Evolutionary conservation across 2,797 vertebrate genomes (phyloP).

Genomic region (Jordanella pulchra): DNA sequence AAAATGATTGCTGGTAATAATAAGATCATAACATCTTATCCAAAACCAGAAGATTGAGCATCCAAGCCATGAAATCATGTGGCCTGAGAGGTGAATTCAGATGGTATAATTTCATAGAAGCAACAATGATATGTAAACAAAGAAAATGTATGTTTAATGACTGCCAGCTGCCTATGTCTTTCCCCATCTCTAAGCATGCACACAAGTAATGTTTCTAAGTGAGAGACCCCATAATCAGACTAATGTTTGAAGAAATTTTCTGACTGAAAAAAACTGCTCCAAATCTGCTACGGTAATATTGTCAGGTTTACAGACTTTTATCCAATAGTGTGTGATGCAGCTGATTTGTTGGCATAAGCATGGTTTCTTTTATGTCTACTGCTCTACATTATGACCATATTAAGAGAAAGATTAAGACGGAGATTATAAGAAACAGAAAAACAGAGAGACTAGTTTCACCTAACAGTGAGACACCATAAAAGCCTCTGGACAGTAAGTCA

Average conservation of each 20-base stretch:
- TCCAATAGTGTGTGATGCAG: neutral
- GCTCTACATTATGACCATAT: slow-evolving; percentile 22
- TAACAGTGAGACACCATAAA: slow-evolving; percentile 51
- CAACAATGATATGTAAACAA: neutral
- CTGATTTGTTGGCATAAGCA: slow-evolving; percentile 11
- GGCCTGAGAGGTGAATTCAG: neutral
- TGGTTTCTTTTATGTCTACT: slow-evolving; percentile 20
- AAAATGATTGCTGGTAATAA: neutral
- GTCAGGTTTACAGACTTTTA: neutral
- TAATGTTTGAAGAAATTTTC: neutral
- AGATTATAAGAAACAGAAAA: slow-evolving; percentile 19
- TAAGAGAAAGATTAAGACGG: slow-evolving; percentile 27
- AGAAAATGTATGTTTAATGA: neutral
- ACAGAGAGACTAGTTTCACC: slow-evolving; percentile 36
- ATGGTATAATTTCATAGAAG: neutral
- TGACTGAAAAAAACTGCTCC: neutral
- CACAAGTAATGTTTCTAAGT: neutral
- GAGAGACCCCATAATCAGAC: neutral
- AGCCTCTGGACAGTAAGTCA: slow-evolving; percentile 47
- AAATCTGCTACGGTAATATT: neutral
- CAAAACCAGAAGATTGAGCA: neutral
- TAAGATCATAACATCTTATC: neutral
- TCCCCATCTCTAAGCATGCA: neutral
- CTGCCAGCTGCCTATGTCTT: neutral
- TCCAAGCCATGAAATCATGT: neutral